Evolutionary conservation across 2,113 vertebrate species (phyloP), one percentile per base, ranked within the genome.

Genomic region (Mastomys coucha): DNA sequence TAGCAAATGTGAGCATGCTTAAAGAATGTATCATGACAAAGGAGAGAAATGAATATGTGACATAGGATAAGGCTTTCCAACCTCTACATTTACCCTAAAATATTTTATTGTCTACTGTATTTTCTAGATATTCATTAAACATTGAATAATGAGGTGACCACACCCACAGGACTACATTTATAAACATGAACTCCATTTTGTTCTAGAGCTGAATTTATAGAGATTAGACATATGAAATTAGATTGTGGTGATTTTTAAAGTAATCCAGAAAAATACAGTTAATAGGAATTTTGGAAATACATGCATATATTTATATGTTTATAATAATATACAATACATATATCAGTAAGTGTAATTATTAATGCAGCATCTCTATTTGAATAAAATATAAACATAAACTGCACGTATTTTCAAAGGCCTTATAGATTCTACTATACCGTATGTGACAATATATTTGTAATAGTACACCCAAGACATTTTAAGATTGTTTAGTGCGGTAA

Each of bases 51-150:
- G 12, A 16, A 11, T 58, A 65, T 60, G 1, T 28, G 45, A 78
- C 7, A 3, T 24, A 31, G 19, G 20, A 36, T 82, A 2, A 33
- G 17, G 9, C 1, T 39, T 56, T 8, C 31, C 1, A 58, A 0
- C 39, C 7, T 45, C 28, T 33, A 1, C 33, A 4, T 53, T 49
- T 53, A n/a, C 2, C 53, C 17, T 28, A 2, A 20, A 63, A 19
- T 51, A n/a, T 42, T 51, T 19, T 14, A 65, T 67, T 78, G 13
- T 70, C n/a, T 49, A 12, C 12, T 7, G 4, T 2, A 7, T 16
- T 87, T 73, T 20, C n/a, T 72, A 20, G 11, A n/a, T 24, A 91
- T 77, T 77, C 20, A 26, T 75, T 7, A 9, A n/a, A 31, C 1
- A 36, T 31, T 58, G 11, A 10, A 33, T 2, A 73, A 73, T n/a